These are phyloP conservation scores for Semnornis frantzii DNA, from an alignment of 2,113 vertebrate species.

Conservation along the genomic window DNA sequence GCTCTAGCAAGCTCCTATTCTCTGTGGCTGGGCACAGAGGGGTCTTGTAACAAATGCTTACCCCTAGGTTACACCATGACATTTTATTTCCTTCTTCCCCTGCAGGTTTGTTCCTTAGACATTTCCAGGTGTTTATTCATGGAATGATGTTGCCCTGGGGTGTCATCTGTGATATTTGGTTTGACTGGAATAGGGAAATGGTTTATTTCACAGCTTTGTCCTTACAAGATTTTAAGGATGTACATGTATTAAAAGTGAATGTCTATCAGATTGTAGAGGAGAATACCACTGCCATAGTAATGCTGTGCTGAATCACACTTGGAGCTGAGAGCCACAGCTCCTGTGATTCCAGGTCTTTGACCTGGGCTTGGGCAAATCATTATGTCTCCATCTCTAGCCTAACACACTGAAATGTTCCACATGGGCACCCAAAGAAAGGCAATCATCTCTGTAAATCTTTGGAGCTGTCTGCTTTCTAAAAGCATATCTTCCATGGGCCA, in stretches of 20 bases:
- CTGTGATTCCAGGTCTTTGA: neutral
- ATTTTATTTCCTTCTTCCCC: neutral
- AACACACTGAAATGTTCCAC: neutral
- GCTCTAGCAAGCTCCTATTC: neutral
- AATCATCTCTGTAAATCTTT: neutral
- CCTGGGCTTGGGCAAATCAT: neutral
- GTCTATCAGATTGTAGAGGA: neutral
- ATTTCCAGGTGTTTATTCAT: neutral
- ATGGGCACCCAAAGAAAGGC: neutral
- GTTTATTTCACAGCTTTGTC: neutral
- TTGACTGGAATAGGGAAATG: neutral
- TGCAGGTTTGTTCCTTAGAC: neutral
- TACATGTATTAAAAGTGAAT: neutral
- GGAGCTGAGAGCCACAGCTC: neutral
- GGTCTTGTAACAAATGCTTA: neutral
- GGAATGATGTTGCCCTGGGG: neutral
- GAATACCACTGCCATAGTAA: neutral
- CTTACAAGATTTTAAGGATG: neutral
- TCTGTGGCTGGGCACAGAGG: neutral
- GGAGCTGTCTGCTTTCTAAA: neutral
- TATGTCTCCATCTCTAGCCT: neutral
- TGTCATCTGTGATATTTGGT: neutral
- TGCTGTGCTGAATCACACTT: neutral
- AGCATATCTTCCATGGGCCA: neutral
- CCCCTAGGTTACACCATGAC: neutral